phyloP scores from a whole-genome alignment of 1,140 invertebrate genomes.

The Campoletis sonorensis region DNA sequence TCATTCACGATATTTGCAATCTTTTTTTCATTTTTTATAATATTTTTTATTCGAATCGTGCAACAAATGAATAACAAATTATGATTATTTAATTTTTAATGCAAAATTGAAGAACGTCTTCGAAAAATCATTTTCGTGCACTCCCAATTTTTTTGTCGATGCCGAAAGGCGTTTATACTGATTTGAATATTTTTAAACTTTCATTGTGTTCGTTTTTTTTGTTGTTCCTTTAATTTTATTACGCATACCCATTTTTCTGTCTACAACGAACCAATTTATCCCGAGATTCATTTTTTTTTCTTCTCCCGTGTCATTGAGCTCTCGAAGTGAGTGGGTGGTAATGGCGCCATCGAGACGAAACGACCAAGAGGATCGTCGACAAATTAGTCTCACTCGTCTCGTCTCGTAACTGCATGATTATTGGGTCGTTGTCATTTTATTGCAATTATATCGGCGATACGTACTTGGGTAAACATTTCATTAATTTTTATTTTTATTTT shows the following conservation, averaged over 20 bases:
- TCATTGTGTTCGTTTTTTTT: background rate
- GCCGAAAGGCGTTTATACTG: too few relatives aligned
- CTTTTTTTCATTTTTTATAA: too few relatives aligned
- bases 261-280: background rate
- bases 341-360: slow-evolving; percentile 10
- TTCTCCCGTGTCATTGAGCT: slow-evolving; percentile 5
- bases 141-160: too few relatives aligned
- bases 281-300: background rate
- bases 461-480: background rate
- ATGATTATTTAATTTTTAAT: too few relatives aligned
- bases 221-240: background rate
- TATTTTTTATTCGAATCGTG: too few relatives aligned
- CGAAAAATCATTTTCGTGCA: too few relatives aligned
- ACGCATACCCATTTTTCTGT: background rate
- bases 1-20: too few relatives aligned
- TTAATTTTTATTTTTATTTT: background rate
- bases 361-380: slow-evolving; percentile 4
- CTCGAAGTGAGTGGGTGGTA: background rate
- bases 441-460: background rate
- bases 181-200: too few relatives aligned
- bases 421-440: slow-evolving; percentile 6
- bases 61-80: too few relatives aligned
- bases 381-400: background rate
- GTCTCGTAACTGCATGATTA: background rate
- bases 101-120: too few relatives aligned